These are phyloP conservation scores for Syngnathus typhle DNA, from an alignment of 2,113 vertebrate species.

Conservation along the genomic window DNA sequence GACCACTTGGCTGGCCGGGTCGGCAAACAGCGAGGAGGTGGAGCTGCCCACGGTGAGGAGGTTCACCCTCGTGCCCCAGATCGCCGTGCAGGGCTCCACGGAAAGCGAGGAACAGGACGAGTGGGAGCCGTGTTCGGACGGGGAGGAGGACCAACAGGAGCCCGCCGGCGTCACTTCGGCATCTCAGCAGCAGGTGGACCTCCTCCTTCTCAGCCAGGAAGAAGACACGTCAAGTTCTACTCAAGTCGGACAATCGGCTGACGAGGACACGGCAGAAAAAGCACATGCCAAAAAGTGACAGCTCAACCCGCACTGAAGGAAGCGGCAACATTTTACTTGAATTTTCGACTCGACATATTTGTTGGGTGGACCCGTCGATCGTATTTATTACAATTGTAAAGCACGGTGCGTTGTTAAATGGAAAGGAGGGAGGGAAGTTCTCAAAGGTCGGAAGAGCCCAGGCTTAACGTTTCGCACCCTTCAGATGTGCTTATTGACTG, in stretches of 20 bases:
- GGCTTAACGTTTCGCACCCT: slow-evolving; percentile 54
- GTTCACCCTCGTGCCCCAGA: slow-evolving; percentile 76
- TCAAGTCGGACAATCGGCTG: slow-evolving; percentile 15
- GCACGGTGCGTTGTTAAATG: slow-evolving; percentile 34
- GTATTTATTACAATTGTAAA: slow-evolving; percentile 84
- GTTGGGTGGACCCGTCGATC: slow-evolving; percentile 33
- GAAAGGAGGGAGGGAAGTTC: slow-evolving; percentile 43
- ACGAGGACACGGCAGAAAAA: slow-evolving; percentile 25
- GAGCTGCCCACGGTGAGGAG: slow-evolving; percentile 49
- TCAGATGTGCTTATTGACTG: slow-evolving; percentile 48
- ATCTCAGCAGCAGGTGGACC: slow-evolving; percentile 7
- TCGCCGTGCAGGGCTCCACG: slow-evolving; percentile 81
- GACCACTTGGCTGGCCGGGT: slow-evolving; percentile 52
- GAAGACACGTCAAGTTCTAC: slow-evolving; percentile 4
- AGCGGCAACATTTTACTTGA: slow-evolving; percentile 54
- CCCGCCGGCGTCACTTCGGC: not conserved
- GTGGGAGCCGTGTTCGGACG: slow-evolving; percentile 72
- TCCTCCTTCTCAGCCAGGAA: slow-evolving; percentile 9
- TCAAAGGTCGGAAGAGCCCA: slow-evolving; percentile 39
- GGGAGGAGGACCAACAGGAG: slow-evolving; percentile 47
- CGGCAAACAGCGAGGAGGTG: slow-evolving; percentile 43
- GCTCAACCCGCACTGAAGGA: not conserved
- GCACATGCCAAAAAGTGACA: slow-evolving; percentile 34
- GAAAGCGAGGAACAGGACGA: slow-evolving; percentile 77
- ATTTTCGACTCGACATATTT: slow-evolving; percentile 62